Evolutionary conservation across 2,113 vertebrate species (phyloP).

Genomic region (Uropsilus gracilis): DNA sequence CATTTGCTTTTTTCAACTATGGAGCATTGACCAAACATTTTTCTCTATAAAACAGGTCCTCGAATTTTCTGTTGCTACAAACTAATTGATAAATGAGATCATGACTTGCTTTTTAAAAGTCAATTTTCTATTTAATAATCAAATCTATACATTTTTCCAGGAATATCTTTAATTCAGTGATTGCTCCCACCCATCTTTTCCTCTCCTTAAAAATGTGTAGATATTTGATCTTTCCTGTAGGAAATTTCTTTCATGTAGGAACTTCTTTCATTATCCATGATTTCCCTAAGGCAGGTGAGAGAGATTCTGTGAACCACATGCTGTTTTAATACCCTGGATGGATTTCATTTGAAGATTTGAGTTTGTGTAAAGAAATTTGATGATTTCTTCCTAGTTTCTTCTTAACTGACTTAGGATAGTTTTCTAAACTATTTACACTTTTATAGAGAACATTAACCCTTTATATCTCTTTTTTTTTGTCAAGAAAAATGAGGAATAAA

Average conservation of each 20-base stretch:
- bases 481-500: slow-evolving; percentile 11
- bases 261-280: not conserved
- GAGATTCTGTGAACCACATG: not conserved
- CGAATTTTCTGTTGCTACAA: not conserved
- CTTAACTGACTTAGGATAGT: not conserved
- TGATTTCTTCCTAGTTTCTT: not conserved
- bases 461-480: no score
- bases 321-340: not conserved
- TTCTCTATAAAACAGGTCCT: not conserved
- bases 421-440: not conserved
- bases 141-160: not conserved
- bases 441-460: not conserved
- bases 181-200: not conserved
- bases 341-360: not conserved
- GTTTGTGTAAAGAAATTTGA: not conserved
- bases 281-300: not conserved
- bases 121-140: not conserved
- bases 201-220: not conserved
- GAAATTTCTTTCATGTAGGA: not conserved
- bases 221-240: not conserved
- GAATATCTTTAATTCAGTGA: not conserved
- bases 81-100: not conserved
- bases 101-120: not conserved
- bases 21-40: not conserved
- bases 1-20: not conserved